Conservation (phyloP, 2,113 vertebrate genomes). For the Heptranchias perlo region DNA sequence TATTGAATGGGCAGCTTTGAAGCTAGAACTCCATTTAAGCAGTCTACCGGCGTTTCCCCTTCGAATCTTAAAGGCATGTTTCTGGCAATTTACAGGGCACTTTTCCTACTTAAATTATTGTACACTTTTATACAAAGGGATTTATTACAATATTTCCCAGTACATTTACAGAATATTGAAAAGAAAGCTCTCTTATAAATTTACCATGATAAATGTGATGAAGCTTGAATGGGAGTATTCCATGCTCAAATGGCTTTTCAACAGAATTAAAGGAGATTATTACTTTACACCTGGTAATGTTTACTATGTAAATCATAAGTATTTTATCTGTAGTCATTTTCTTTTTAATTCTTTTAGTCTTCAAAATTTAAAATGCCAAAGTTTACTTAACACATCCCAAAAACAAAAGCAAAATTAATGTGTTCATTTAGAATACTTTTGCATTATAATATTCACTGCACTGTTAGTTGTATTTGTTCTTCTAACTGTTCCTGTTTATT, state of each 20-base stretch:
- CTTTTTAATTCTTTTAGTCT: too few species aligned
- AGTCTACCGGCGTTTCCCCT: not conserved
- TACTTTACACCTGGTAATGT: too few species aligned
- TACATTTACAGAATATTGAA: not conserved
- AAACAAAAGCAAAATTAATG: not conserved
- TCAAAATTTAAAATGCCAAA: too few species aligned
- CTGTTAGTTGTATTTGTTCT: not conserved
- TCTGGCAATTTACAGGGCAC: too few species aligned
- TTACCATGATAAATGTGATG: not conserved
- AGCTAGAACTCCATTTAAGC: not conserved
- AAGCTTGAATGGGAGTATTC: too few species aligned
- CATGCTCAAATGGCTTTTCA: not conserved
- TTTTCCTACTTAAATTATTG: too few species aligned
- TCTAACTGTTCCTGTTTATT: not conserved
- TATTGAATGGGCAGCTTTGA: not conserved
- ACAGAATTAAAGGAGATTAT: too few species aligned
- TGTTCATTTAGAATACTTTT: not conserved
- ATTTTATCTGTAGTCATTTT: too few species aligned
- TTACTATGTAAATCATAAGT: too few species aligned
- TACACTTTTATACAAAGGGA: not conserved
- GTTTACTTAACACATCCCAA: not conserved
- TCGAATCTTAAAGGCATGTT: too few species aligned
- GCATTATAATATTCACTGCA: not conserved
- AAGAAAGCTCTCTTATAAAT: not conserved
- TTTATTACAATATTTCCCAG: not conserved